phyloP scores from a whole-genome alignment of 92 coral and sea anemone genomes.

The Epizoanthus rinbou region DNA sequence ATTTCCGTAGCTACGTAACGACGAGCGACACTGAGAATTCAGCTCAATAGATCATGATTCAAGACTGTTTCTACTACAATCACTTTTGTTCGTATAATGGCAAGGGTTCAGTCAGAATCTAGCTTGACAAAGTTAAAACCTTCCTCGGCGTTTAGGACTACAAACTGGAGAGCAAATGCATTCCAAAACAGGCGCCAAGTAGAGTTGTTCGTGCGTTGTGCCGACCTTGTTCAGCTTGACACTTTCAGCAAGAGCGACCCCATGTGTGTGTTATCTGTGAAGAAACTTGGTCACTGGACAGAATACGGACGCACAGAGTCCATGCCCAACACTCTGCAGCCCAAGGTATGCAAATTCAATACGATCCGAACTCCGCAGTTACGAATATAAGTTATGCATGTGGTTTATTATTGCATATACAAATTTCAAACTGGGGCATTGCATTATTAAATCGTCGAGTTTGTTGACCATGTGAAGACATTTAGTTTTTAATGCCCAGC shows the following conservation, averaged over 20 bases:
- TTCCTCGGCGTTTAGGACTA: conserved; percentile 7
- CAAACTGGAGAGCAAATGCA: conserved; percentile 55
- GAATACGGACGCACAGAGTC: conserved; percentile 95
- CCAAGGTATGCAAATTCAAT: conserved; percentile 67
- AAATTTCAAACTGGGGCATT: too few relatives aligned
- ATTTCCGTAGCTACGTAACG: neutral
- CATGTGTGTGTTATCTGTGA: conserved; percentile 81
- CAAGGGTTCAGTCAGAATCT: conserved; percentile 31
- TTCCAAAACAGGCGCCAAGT: conserved; percentile 72
- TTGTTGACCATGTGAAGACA: neutral
- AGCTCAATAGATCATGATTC: neutral
- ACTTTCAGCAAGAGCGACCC: conserved; percentile 91
- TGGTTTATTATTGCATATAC: neutral
- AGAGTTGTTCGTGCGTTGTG: conserved; percentile 77
- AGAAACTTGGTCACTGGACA: conserved; percentile 90
- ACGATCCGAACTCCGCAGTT: neutral
- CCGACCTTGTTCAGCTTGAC: conserved; percentile 85
- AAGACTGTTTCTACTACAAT: neutral
- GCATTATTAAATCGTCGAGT: neutral
- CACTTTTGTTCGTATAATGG: neutral
- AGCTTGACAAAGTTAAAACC: neutral
- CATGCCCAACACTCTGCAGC: conserved; percentile 81
- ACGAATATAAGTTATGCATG: neutral
- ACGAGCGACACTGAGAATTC: neutral
- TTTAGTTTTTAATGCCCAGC: neutral